Conservation (phyloP, 2,888 invertebrate species). For the Chymomyza fuscimana region DNA sequence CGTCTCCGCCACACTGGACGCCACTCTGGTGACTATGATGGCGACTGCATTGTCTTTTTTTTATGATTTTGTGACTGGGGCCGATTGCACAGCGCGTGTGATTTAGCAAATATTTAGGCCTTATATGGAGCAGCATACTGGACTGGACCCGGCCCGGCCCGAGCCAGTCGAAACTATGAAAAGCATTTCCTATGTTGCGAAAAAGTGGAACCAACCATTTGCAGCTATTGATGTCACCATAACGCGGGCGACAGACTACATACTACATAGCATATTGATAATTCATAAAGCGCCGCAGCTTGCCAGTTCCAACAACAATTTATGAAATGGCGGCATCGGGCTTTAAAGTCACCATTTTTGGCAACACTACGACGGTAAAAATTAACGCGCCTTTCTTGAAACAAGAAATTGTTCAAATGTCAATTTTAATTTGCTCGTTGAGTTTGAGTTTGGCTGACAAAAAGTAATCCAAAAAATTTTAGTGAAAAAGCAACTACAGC, state of each 20-base stretch:
- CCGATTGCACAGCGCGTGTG: constrained; percentile 62
- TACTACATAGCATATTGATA: constrained; percentile 19
- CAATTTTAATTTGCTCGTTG: constrained; percentile 66
- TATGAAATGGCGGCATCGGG: constrained; percentile 46
- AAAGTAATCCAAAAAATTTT: constrained; percentile 20
- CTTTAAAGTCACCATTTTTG: constrained; percentile 68
- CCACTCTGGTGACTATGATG: background rate
- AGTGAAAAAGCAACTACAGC: background rate
- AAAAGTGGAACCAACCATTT: constrained; percentile 10
- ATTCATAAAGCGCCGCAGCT: constrained; percentile 19
- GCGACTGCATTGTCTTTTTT: constrained; percentile 22
- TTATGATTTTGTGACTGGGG: background rate
- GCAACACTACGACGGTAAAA: constrained; percentile 43
- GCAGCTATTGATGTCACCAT: constrained; percentile 11
- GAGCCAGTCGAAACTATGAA: constrained; percentile 34
- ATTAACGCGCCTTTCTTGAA: constrained; percentile 59
- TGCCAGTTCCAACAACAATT: constrained; percentile 11
- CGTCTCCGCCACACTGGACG: background rate
- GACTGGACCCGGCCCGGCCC: background rate
- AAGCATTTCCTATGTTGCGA: constrained; percentile 62
- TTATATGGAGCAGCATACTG: constrained; percentile 62
- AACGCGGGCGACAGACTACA: background rate
- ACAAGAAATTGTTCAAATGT: constrained; percentile 62
- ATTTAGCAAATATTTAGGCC: constrained; percentile 74
- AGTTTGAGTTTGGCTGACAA: constrained; percentile 42